These are phyloP conservation scores for Lucifuga dentata DNA, from an alignment of 2,113 vertebrate species.

Conservation along the genomic window DNA sequence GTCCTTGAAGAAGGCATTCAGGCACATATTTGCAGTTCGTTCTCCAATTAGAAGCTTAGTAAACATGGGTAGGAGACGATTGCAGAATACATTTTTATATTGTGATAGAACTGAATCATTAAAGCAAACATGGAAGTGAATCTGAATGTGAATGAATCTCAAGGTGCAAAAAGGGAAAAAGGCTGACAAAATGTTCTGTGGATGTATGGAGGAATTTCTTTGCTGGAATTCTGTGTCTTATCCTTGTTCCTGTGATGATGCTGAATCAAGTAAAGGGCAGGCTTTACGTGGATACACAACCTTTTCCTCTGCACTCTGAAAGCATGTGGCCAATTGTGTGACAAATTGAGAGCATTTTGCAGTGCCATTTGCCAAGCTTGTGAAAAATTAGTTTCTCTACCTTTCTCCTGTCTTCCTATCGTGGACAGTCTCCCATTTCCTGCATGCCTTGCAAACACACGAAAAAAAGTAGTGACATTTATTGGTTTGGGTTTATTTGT, in stretches of 20 bases:
- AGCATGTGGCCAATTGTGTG: slow-evolving; percentile 60
- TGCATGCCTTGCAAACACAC: slow-evolving; percentile 72
- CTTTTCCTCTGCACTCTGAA: slow-evolving; percentile 41
- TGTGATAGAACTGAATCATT: slow-evolving; percentile 43
- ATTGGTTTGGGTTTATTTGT: slow-evolving; percentile 81
- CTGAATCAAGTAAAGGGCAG: slow-evolving; percentile 57
- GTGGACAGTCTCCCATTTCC: slow-evolving; percentile 66
- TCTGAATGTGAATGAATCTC: slow-evolving; percentile 46
- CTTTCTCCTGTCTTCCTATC: slow-evolving; percentile 47
- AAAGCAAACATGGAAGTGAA: slow-evolving; percentile 22
- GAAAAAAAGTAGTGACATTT: slow-evolving; percentile 73
- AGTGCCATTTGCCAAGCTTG: slow-evolving; percentile 56
- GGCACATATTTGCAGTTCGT: background rate
- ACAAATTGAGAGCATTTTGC: slow-evolving; percentile 71
- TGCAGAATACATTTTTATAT: slow-evolving; percentile 16
- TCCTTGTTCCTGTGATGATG: slow-evolving; percentile 32
- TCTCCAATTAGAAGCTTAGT: slow-evolving; percentile 37
- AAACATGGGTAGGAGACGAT: slow-evolving; percentile 16
- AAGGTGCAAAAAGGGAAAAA: slow-evolving; percentile 23
- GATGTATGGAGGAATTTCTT: slow-evolving; percentile 8
- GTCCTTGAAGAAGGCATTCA: slow-evolving; percentile 26
- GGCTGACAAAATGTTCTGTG: slow-evolving; percentile 17
- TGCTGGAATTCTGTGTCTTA: slow-evolving; percentile 37
- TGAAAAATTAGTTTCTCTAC: slow-evolving; percentile 57
- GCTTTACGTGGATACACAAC: slow-evolving; percentile 45